Conservation (phyloP, 2,113 vertebrate genomes). For the Pholis gunnellus region DNA sequence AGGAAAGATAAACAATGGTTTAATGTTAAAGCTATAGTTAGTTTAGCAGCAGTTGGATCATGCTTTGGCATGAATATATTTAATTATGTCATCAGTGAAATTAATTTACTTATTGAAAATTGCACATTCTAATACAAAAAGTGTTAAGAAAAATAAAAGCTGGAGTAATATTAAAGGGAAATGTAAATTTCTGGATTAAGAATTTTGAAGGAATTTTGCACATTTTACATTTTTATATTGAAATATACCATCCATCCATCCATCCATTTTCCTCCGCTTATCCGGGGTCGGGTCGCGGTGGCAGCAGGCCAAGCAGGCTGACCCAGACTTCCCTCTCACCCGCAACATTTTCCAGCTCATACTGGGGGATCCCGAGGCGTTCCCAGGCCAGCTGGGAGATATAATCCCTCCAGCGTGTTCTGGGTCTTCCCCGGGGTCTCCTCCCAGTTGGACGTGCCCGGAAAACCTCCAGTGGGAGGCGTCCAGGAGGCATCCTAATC, state of each 20-base stretch:
- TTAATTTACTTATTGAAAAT: neutral
- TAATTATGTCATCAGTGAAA: neutral
- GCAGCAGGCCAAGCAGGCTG: too few relatives aligned
- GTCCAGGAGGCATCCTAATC: too few relatives aligned
- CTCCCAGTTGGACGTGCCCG: too few relatives aligned
- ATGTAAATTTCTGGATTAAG: neutral
- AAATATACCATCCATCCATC: neutral
- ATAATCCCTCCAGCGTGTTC: too few relatives aligned
- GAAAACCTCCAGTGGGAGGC: too few relatives aligned
- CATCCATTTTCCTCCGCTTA: too few relatives aligned
- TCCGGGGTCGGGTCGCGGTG: too few relatives aligned
- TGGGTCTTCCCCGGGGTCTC: too few relatives aligned
- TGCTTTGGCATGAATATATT: neutral
- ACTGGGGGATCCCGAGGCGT: too few relatives aligned
- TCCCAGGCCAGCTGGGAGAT: too few relatives aligned
- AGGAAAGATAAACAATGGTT: neutral
- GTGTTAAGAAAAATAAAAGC: neutral
- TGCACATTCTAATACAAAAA: neutral
- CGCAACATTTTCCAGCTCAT: too few relatives aligned
- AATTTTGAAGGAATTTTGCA: neutral
- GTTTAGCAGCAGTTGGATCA: neutral
- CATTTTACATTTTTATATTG: neutral
- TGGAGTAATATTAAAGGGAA: neutral
- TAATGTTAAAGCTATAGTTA: neutral
- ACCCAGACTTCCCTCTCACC: too few relatives aligned